Evolutionary conservation across 2,113 vertebrate genomes (phyloP).

Genomic region (Cyphomyrus plagiostoma): DNA sequence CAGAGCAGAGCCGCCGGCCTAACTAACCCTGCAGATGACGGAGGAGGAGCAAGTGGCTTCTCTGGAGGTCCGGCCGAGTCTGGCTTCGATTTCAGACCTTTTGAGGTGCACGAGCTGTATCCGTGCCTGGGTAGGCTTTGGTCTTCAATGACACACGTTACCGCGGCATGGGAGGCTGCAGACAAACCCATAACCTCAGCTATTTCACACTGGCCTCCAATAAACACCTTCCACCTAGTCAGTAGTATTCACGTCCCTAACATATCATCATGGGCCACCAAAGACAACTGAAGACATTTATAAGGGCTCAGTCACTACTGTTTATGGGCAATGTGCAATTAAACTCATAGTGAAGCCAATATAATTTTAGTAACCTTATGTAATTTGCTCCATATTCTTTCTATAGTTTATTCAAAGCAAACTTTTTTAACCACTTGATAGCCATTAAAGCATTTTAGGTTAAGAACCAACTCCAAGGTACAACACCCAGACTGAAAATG

Average conservation of each 20-base stretch:
- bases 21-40: conserved; percentile 54
- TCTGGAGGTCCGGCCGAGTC: not conserved
- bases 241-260: not conserved
- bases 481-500: not conserved
- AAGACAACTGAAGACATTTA: not conserved
- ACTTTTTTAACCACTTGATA: not conserved
- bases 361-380: not conserved
- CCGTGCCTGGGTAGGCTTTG: not conserved
- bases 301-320: not conserved
- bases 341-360: not conserved
- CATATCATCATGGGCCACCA: not conserved
- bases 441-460: not conserved
- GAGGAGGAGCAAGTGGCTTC: conserved; percentile 31
- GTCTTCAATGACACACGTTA: not conserved
- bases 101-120: not conserved
- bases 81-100: not conserved
- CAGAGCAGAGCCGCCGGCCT: conserved; percentile 54
- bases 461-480: not conserved
- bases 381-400: not conserved
- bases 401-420: not conserved
- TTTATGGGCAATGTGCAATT: not conserved
- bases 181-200: not conserved
- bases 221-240: not conserved
- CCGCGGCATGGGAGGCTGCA: not conserved
- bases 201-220: not conserved